A percentile compares a stretch with the other conserved stretches of the same genome.
Evolutionary conservation across 2,113 vertebrate species (phyloP).

Genomic region (Channa maculata): DNA sequence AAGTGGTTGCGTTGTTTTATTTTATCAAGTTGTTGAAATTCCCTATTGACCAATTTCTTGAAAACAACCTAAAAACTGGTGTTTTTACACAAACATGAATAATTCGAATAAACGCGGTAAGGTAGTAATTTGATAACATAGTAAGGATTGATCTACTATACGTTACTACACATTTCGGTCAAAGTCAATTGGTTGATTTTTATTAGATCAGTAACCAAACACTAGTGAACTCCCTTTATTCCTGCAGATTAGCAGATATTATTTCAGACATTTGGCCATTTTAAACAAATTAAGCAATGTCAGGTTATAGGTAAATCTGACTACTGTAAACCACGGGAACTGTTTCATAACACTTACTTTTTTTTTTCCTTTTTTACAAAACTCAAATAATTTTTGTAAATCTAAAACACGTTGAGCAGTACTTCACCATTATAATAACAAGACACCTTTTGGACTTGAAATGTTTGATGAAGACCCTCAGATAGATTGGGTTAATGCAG

Average conservation of each 20-base stretch:
- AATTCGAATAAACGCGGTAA: slow-evolving; percentile 8
- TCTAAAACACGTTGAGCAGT: slow-evolving; percentile 44
- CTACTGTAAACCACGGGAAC: not conserved
- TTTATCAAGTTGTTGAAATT: not conserved
- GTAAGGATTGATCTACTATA: not conserved
- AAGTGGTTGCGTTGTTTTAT: not conserved
- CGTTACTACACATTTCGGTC: not conserved
- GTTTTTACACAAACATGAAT: slow-evolving; percentile 41
- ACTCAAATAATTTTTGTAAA: not conserved
- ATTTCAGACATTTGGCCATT: not conserved
- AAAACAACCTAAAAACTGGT: slow-evolving; percentile 37
- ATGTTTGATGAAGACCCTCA: slow-evolving; percentile 42
- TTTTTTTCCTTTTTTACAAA: slow-evolving; percentile 1
- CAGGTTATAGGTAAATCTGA: not conserved
- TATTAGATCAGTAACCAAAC: not conserved
- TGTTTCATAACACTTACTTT: slow-evolving; percentile 17
- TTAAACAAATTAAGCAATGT: not conserved
- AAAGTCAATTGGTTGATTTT: not conserved
- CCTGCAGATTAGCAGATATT: not conserved
- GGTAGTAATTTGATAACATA: not conserved
- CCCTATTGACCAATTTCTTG: not conserved
- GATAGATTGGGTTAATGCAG: slow-evolving; percentile 51
- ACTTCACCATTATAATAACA: slow-evolving; percentile 20
- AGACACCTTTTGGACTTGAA: slow-evolving; percentile 32
- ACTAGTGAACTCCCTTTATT: not conserved